Evolutionary conservation across 2,797 vertebrate species (phyloP).

Genomic region (Tolypeutes matacus): DNA sequence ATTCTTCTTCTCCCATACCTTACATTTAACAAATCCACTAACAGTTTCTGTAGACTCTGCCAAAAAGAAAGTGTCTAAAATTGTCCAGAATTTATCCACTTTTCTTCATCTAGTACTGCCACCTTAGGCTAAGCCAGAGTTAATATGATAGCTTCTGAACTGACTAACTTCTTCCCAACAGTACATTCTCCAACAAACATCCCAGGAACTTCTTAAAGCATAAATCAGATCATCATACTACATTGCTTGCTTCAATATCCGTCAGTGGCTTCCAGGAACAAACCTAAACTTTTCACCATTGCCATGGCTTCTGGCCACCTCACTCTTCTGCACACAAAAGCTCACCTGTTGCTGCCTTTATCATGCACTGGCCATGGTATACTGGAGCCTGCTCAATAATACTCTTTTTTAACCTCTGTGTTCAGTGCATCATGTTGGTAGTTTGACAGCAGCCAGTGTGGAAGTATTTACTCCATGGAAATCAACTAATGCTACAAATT

Average conservation of each 20-base stretch:
- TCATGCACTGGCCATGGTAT: rapidly evolving
- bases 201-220: background rate
- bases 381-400: too few species aligned
- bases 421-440: background rate
- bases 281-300: background rate
- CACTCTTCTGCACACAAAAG: too few species aligned
- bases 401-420: background rate
- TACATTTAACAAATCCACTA: background rate
- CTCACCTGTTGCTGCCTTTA: background rate
- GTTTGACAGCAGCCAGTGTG: background rate
- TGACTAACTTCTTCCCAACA: background rate
- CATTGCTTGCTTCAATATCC: background rate
- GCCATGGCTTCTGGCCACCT: background rate
- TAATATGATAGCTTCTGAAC: background rate
- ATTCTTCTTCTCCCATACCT: background rate
- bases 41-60: background rate
- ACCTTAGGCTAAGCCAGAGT: background rate
- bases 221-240: background rate
- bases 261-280: background rate
- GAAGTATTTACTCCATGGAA: background rate
- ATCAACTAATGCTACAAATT: rapidly evolving
- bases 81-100: background rate
- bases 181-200: background rate
- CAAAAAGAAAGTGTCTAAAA: background rate
- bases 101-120: background rate